phyloP scores from a whole-genome alignment of 1,140 invertebrate species.

The Alviniconcha marisindica region DNA sequence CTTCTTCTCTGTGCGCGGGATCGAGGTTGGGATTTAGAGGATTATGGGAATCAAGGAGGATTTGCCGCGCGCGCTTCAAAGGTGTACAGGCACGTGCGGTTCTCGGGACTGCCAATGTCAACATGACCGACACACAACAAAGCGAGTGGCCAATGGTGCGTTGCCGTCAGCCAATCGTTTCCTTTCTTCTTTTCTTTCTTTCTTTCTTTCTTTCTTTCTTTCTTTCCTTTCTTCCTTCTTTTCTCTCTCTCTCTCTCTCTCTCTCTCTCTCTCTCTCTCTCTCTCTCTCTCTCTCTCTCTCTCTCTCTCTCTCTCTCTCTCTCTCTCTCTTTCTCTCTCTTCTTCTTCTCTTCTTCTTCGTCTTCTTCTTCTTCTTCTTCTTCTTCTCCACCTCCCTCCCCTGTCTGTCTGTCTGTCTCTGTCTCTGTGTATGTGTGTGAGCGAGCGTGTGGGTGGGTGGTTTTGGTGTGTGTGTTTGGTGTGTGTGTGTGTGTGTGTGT shows the following conservation, averaged over 20 bases:
- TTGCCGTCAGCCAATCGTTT: neutral
- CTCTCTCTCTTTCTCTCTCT: neutral
- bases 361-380: too few relatives aligned
- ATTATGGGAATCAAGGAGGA: slow-evolving; percentile 16
- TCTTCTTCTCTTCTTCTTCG: too few relatives aligned
- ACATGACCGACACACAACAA: neutral
- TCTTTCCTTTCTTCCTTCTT: neutral
- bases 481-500: too few relatives aligned
- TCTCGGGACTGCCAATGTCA: slow-evolving; percentile 1
- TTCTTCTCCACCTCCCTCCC: neutral
- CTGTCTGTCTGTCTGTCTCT: neutral
- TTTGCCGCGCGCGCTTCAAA: slow-evolving; percentile 27
- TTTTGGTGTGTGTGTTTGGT: too few relatives aligned
- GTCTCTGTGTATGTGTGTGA: too few relatives aligned
- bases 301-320: neutral
- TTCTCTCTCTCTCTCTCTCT: neutral
- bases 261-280: slow-evolving; percentile 3
- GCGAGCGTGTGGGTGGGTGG: too few relatives aligned
- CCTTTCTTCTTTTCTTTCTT: neutral
- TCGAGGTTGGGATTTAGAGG: slow-evolving; percentile 6
- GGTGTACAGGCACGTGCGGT: slow-evolving; percentile 18
- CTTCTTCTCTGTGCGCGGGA: slow-evolving; percentile 10
- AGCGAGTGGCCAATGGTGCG: neutral
- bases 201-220: neutral
- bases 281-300: neutral